Base-by-base conservation (phyloP, 1,140 invertebrate species). In the Drosophila erecta region DNA sequence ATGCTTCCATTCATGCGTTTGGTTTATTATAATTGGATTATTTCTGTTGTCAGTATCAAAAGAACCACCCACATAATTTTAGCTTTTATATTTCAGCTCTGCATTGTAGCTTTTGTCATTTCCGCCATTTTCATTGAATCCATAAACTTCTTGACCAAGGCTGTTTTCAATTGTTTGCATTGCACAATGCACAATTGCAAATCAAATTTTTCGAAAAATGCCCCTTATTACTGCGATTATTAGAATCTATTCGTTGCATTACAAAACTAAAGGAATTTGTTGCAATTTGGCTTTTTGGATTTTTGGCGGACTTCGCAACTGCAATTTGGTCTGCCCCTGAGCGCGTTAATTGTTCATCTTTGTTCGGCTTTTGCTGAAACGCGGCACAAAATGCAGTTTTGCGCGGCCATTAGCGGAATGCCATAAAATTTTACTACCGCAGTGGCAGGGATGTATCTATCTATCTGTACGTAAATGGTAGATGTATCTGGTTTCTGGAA, bases 391-490 rank as follows among this genome's bases (percentile, higher is more conserved):
- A 35, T 37, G 57, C 54, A 24, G 38, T 50, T 44, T 71, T 72
- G 65, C 71, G 67, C 69, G 72, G 51, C 54, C 67, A 71, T 71
- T 51, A 71, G 67, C 67, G 54, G 72, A 72, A 53, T 72, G 66
- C 69, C 66, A 72, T 72, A 51, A 72, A 72, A 47, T 72, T 53
- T 49, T 27, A 72, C 38, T 72, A 35, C 47, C 27, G 44, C 60
- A 37, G n/a, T 40, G 10, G 53, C 22, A 41, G 24, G 17, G 14
- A 59, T 50, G 60, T 66, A 66, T 51, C 60, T 66, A 40, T 50
- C 43, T 66, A 50, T 65, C 59, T 66, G 38, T 65, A 37, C 24
- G 62, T 65, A 61, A 38, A 14, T 38, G 12, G 56, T 27, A 47
- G 33, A 17, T 49, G 44, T 60, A 60, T 66, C 35, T 50, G 17